Evolutionary conservation across 1,140 invertebrate species (phyloP), one percentile per base, ranked within the genome.

Genomic region (Papilio helenus): DNA sequence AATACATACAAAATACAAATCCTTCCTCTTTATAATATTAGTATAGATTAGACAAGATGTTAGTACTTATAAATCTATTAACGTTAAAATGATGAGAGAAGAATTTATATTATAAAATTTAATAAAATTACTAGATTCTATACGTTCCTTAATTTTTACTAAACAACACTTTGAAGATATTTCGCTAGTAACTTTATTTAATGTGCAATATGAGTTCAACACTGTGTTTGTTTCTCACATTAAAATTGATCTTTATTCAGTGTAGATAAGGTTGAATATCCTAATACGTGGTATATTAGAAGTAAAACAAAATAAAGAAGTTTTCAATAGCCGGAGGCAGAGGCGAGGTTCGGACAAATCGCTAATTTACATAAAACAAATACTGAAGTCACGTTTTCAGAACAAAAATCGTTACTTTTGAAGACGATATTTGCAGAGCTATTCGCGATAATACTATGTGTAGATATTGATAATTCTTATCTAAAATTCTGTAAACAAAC

Each of bases 281-380:
- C 10, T 23, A 26, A 14, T 26, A 10, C 20, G 14, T 12, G 8
- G n/a, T 29, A 44, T 34, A 42, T 34, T 61, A 65, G 76, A 23
- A 77, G n/a, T 77, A 65, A 65, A 44, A 77, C 55, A 65, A 77
- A 77, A 77, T 42, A 61, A 77, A 65, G 76, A 65, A 34, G 5
- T 61, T 58, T 65, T 77, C 55, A 77, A 77, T 77, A n/a, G 34
- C 34, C 76, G 55, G 18, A 78, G 83, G 81, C 58, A 68, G 81
- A 79, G 74, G 81, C 80, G 82, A 82, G 81, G 74, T 79, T 87
- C 85, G 81, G 84, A 86, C 85, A 93, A 91, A 93, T 90, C 87
- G 87, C 88, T 91, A 88, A 93, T 93, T 93, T 92, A 92, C 91
- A 93, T 93, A 92, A 90, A 91, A 93, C 91, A 91, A 92, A 92